Conservation (phyloP, 2,888 invertebrate genomes). For the Drosophila incognita region DNA sequence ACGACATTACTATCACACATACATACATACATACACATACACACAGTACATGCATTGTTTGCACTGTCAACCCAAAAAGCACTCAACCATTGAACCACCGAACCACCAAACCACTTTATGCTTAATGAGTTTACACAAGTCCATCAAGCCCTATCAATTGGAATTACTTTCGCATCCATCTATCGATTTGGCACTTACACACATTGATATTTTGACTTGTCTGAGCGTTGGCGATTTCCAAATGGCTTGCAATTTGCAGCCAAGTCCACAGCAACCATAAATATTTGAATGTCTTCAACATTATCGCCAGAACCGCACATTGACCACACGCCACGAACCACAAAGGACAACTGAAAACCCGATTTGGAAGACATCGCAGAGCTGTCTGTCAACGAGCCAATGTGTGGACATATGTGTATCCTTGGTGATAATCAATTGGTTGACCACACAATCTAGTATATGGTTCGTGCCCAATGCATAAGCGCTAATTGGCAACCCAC, state of each 20-base stretch:
- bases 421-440: conserved; percentile 79
- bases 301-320: conserved; percentile 11
- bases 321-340: conserved; percentile 53
- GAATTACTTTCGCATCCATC: conserved; percentile 22
- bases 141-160: neutral
- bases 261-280: conserved; percentile 48
- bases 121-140: conserved; percentile 65
- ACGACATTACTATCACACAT: conserved; percentile 16
- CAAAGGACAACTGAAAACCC: conserved; percentile 54
- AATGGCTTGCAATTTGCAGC: conserved; percentile 25
- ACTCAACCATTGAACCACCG: conserved; percentile 6
- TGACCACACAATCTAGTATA: conserved; percentile 41
- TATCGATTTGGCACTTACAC: conserved; percentile 86
- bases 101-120: conserved; percentile 4
- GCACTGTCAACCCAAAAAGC: neutral
- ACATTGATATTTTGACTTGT: conserved; percentile 91
- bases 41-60: conserved; percentile 38
- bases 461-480: conserved; percentile 41
- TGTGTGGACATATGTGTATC: conserved; percentile 72
- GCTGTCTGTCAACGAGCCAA: conserved; percentile 28
- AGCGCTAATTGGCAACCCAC: conserved; percentile 57
- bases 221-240: conserved; percentile 83
- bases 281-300: conserved; percentile 43
- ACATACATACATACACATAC: neutral
- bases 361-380: conserved; percentile 6